Evolutionary conservation across 2,888 invertebrate species (phyloP).

Genomic region (Tipula vernalis): DNA sequence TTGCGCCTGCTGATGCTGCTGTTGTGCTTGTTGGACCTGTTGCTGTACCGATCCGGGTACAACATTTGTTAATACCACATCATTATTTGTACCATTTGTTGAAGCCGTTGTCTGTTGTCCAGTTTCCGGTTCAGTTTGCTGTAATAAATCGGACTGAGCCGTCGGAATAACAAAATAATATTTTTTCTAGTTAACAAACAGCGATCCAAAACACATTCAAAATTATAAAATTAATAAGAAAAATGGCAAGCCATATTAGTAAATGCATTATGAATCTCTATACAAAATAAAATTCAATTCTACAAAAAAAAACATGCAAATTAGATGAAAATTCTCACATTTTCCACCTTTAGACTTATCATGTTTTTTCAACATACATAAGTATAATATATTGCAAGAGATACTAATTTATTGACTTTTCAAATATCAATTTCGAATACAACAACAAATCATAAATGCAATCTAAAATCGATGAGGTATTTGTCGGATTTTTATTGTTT

Average conservation of each 20-base stretch:
- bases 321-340: background rate
- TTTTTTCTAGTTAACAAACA: constrained; percentile 9
- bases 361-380: background rate
- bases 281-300: background rate
- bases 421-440: background rate
- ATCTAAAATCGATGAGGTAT: background rate
- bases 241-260: background rate
- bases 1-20: constrained; percentile 5
- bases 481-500: background rate
- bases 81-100: constrained; percentile 8
- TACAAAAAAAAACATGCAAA: background rate
- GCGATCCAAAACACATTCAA: background rate
- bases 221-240: background rate
- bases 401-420: background rate
- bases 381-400: background rate
- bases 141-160: constrained; percentile 43
- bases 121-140: constrained; percentile 46
- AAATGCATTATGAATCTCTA: background rate
- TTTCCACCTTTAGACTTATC: background rate
- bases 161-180: constrained; percentile 7
- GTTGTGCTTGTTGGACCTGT: constrained; percentile 18
- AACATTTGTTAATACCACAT: background rate
- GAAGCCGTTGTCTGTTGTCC: constrained; percentile 23
- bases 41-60: constrained; percentile 13
- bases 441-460: background rate